Evolutionary conservation across 2,113 vertebrate species (phyloP).

Genomic region (Rostratula benghalensis): DNA sequence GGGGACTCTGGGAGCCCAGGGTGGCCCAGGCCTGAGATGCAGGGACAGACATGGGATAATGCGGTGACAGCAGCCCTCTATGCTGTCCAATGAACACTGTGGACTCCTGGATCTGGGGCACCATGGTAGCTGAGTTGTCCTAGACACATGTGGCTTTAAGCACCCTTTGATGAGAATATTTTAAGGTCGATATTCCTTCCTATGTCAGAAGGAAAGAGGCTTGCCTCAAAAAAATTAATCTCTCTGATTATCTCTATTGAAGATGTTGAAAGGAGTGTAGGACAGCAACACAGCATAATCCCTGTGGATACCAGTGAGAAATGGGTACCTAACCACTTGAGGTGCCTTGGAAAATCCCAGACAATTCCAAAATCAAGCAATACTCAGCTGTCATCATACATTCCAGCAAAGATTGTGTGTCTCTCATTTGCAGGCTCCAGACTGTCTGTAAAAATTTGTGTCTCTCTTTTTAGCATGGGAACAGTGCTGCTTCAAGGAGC

Average conservation of each 20-base stretch:
- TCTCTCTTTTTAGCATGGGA: neutral
- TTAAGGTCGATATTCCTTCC: neutral
- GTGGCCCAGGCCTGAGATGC: neutral
- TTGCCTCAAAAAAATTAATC: accelerated
- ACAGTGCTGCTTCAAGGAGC: neutral
- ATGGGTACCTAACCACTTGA: neutral
- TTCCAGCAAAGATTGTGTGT: neutral
- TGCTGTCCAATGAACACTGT: neutral
- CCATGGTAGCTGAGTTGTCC: neutral
- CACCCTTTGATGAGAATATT: neutral
- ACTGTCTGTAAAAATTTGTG: neutral
- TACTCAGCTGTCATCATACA: neutral
- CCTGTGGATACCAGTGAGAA: neutral
- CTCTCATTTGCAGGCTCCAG: constrained; percentile 40
- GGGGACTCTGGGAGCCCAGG: neutral
- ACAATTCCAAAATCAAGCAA: neutral
- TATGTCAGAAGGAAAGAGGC: neutral
- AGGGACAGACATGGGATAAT: neutral
- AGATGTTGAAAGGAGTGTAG: accelerated
- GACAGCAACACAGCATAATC: accelerated
- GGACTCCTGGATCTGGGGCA: neutral
- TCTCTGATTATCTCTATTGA: accelerated
- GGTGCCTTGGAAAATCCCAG: neutral
- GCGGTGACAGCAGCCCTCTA: neutral
- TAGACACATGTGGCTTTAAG: neutral